Evolutionary conservation across 2,888 invertebrate species (phyloP).

Genomic region (Sussaba pulchella): DNA sequence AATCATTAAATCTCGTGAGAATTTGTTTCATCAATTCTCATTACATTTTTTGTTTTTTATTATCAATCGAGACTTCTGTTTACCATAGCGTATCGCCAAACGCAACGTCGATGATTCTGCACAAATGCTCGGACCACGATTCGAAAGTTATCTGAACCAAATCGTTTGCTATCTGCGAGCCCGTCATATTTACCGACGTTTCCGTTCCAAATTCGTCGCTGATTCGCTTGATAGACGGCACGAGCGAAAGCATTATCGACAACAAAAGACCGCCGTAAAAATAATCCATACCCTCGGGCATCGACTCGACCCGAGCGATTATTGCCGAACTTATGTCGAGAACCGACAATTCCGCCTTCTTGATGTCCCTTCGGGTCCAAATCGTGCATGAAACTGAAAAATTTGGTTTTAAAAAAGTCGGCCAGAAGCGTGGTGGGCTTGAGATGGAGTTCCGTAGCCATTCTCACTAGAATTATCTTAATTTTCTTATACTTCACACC

Average conservation of each 20-base stretch:
- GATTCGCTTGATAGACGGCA: constrained; percentile 87
- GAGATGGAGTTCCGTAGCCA: no score
- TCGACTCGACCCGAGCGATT: constrained; percentile 94
- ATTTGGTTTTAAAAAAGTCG: no score
- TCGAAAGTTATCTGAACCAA: constrained; percentile 76
- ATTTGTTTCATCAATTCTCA: constrained; percentile 12
- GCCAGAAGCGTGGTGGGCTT: no score
- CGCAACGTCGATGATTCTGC: constrained; percentile 82
- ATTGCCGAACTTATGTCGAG: constrained; percentile 98
- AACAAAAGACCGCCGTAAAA: constrained; percentile 89
- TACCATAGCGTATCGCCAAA: constrained; percentile 85
- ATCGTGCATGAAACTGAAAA: constrained; percentile 95
- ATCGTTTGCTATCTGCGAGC: constrained; percentile 72
- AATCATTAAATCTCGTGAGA: constrained; percentile 61
- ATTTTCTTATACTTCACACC: no score
- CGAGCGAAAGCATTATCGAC: constrained; percentile 87
- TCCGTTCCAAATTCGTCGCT: constrained; percentile 82
- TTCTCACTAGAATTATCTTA: no score
- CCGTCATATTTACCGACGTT: constrained; percentile 76
- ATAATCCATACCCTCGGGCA: constrained; percentile 92
- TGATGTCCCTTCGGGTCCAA: constrained; percentile 96
- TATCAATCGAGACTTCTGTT: constrained; percentile 61
- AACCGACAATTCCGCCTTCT: constrained; percentile 96
- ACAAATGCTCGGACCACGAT: constrained; percentile 74
- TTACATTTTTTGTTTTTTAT: no score